Conservation (phyloP, 2,888 invertebrate species). For the Agrochola macilenta region DNA sequence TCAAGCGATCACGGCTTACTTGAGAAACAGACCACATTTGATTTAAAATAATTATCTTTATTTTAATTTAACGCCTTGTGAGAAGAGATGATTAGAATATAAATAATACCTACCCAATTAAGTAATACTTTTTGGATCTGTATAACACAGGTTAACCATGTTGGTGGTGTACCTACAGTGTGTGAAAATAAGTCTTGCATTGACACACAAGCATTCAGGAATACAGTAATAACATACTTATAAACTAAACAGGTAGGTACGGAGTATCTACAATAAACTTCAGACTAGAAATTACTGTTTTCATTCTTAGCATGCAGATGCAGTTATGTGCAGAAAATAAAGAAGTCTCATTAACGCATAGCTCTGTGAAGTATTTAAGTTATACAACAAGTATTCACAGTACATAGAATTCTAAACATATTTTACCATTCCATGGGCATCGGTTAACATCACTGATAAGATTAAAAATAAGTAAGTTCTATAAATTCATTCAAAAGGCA, state of each 20-base stretch:
- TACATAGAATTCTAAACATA: conserved; percentile 31
- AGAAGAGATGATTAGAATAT: not conserved
- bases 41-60: conserved; percentile 17
- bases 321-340: conserved; percentile 21
- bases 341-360: conserved; percentile 33
- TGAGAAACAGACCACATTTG: conserved; percentile 37
- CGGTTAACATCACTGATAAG: conserved; percentile 55
- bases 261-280: conserved; percentile 1
- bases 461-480: conserved; percentile 45
- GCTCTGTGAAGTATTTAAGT: conserved; percentile 22
- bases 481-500: conserved; percentile 50
- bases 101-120: not conserved
- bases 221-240: conserved; percentile 5
- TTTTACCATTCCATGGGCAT: conserved; percentile 42
- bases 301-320: conserved; percentile 23
- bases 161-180: not conserved
- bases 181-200: conserved; percentile 16
- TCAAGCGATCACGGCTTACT: conserved; percentile 58
- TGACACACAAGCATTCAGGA: not conserved
- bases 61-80: not conserved
- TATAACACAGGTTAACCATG: not conserved
- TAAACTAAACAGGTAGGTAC: not conserved
- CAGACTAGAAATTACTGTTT: conserved; percentile 14
- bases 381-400: conserved; percentile 9
- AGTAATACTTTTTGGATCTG: not conserved